Conservation (phyloP, 2,797 vertebrate genomes). For the Tragelaphus oryx region DNA sequence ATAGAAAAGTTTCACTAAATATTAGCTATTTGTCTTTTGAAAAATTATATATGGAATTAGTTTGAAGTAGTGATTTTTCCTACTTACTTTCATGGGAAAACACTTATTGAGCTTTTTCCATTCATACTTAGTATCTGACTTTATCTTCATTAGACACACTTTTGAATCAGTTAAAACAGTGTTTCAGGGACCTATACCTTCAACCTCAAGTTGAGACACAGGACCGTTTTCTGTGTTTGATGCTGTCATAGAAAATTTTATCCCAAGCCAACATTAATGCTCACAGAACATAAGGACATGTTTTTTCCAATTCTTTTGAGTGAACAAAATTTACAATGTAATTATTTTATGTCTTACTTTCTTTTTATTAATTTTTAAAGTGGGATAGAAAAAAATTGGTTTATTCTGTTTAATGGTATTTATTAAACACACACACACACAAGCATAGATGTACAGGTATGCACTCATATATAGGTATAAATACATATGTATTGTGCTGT, state of each 20-base stretch:
- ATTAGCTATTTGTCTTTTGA: background rate
- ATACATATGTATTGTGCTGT: background rate
- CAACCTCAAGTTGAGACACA: background rate
- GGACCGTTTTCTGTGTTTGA: background rate
- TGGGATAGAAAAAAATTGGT: background rate
- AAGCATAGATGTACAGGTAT: background rate
- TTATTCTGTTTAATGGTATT: background rate
- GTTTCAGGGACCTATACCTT: background rate
- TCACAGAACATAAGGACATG: background rate
- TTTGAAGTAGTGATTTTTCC: background rate
- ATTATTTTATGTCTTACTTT: background rate
- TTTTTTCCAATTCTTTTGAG: background rate
- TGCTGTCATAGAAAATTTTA: background rate
- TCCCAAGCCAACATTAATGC: background rate
- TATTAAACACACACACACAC: background rate
- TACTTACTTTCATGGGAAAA: background rate
- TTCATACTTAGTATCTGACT: background rate
- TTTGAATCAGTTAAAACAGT: background rate
- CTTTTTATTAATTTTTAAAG: background rate
- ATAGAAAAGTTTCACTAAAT: background rate
- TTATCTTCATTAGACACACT: background rate
- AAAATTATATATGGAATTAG: background rate
- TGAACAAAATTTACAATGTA: background rate
- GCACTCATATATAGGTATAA: background rate
- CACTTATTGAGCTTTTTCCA: background rate